These are phyloP conservation scores for Bombus picipes DNA, from an alignment of 1,140 invertebrate species.

Conservation along the genomic window DNA sequence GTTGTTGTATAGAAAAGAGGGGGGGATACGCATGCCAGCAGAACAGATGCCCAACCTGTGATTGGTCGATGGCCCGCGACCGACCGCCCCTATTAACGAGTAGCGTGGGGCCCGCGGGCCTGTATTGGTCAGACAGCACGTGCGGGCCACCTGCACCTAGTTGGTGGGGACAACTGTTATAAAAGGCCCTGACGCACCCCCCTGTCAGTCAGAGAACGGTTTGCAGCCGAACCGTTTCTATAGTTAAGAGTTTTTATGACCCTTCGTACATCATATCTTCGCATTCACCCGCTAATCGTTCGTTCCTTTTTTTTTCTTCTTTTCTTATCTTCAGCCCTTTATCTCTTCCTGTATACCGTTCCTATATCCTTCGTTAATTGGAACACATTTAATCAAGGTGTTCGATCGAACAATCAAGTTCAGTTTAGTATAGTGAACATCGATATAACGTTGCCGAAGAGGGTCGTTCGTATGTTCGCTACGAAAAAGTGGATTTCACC, in stretches of 20 bases:
- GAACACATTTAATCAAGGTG: constrained; percentile 3
- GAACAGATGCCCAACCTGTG: constrained; percentile 69
- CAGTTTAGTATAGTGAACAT: constrained; percentile 42
- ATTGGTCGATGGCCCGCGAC: constrained; percentile 77
- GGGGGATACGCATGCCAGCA: constrained; percentile 42
- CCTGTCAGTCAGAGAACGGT: constrained; percentile 76
- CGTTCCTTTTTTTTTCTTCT: background rate
- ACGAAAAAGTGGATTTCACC: background rate
- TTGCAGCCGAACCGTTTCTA: constrained; percentile 68
- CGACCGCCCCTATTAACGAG: constrained; percentile 74
- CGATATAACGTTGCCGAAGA: background rate
- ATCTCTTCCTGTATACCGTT: background rate
- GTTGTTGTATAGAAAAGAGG: constrained; percentile 2
- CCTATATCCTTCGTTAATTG: no score
- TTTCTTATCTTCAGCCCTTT: background rate
- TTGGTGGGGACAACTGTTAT: constrained; percentile 73
- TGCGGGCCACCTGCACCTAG: constrained; percentile 77
- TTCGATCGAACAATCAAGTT: constrained; percentile 11
- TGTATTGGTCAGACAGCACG: constrained; percentile 77
- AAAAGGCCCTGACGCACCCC: constrained; percentile 70
- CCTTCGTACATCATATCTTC: background rate
- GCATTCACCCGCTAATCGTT: constrained; percentile 7
- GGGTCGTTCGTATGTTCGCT: constrained; percentile 5
- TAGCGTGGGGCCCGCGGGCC: constrained; percentile 76
- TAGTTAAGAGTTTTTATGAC: background rate